Evolutionary conservation across 2,797 vertebrate species (phyloP).

Genomic region (Furcifer pardalis): DNA sequence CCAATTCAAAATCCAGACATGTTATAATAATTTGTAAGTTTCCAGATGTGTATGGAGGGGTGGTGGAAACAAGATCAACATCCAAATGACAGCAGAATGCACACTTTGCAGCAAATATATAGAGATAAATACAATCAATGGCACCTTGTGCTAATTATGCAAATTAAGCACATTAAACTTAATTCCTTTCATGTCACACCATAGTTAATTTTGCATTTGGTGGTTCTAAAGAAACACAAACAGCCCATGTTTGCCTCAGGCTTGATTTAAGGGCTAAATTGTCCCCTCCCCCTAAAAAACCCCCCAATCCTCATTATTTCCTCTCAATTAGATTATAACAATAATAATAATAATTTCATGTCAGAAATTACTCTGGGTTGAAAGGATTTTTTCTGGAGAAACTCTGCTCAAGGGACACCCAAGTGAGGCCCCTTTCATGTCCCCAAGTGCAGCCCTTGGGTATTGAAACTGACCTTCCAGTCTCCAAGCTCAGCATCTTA

Average conservation of each 20-base stretch:
- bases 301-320: background rate
- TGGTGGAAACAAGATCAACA: background rate
- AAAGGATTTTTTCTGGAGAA: too few species aligned
- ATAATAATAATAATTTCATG: too few species aligned
- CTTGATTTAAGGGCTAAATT: background rate
- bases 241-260: background rate
- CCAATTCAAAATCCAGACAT: background rate
- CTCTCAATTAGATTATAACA: background rate
- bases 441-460: too few species aligned
- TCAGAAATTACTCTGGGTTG: too few species aligned
- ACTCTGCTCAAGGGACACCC: too few species aligned
- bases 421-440: too few species aligned
- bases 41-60: background rate
- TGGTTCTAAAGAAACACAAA: background rate
- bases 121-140: background rate
- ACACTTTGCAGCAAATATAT: background rate
- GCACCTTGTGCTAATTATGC: background rate
- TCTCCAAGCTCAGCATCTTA: too few species aligned
- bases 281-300: background rate
- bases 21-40: background rate
- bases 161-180: background rate
- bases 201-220: conserved; percentile 8
- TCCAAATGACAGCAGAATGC: too few species aligned
- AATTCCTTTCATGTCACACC: background rate
- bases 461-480: too few species aligned